Percentiles rank a stretch among this genome's conserved stretches.
phyloP scores from a whole-genome alignment of 2,888 invertebrate genomes.

The Cryptus viduatorius region DNA sequence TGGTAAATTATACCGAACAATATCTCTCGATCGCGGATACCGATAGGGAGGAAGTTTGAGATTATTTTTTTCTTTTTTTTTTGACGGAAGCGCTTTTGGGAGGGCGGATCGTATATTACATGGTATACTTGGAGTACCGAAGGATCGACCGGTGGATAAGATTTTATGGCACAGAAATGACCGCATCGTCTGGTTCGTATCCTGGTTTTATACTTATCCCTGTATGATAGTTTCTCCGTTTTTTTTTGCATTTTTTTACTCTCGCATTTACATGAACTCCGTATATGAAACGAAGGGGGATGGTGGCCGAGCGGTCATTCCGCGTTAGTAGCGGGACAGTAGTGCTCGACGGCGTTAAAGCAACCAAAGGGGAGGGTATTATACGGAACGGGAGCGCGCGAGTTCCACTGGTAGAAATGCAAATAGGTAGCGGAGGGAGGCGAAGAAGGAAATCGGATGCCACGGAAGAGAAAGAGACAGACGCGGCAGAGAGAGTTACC shows the following conservation, averaged over 20 bases:
- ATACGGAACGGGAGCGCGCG: conserved; percentile 27
- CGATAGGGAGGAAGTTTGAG: background rate
- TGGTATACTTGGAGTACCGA: conserved; percentile 1
- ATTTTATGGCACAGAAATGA: conserved; percentile 56
- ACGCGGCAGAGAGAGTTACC: conserved; percentile 75
- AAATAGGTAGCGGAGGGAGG: conserved; percentile 71
- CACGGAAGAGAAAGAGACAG: conserved; percentile 44
- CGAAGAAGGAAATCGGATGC: conserved; percentile 29
- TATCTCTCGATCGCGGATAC: no score
- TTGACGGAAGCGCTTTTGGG: background rate
- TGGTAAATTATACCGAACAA: no score
- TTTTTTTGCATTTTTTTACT: conserved; percentile 3
- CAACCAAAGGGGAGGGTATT: background rate
- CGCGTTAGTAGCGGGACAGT: conserved; percentile 9
- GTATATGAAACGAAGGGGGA: background rate
- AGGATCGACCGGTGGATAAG: conserved; percentile 60
- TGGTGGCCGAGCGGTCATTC: background rate
- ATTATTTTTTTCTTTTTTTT: conserved; percentile 16
- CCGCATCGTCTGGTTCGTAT: conserved; percentile 63
- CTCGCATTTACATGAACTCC: no score
- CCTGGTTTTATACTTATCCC: conserved; percentile 36
- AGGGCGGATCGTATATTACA: conserved; percentile 21
- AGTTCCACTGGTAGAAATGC: conserved; percentile 79
- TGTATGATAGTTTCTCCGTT: background rate
- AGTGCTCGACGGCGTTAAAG: conserved; percentile 10